Evolutionary conservation across 2,797 vertebrate genomes (phyloP), one percentile per base, ranked within the genome.

Genomic region (Danio aesculapii): DNA sequence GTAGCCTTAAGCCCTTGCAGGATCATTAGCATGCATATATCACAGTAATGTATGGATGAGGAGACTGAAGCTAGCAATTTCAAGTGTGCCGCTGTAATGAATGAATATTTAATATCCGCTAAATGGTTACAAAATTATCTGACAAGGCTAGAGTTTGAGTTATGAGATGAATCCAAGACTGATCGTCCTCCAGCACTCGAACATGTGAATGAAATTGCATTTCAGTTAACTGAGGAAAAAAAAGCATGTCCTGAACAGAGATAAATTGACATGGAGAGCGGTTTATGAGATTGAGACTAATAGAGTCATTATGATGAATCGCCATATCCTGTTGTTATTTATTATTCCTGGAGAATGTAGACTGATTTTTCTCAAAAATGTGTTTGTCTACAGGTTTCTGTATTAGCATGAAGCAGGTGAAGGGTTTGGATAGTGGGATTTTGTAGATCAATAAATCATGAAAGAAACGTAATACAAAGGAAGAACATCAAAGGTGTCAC

Each of bases 401-500:
- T 50, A 41, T 77, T 71, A 64, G 39, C 8, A 46, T 2, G 39
- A 55, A 81, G 75, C 58, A 77, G 83, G 83, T 81, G 77, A 82
- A 81, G 73, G 79, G 79, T 87, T 87, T 75, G 44, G 55, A 84
- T 58, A 49, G 52, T 50, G 6, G 58, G 43, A 86, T 85, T 86
- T 81, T 85, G 81, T 68, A 83, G 84, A 87, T 89, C 86, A 86
- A 90, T 90, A 88, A 89, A 88, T 83, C 86, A 88, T 84, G 87
- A 84, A 82, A 85, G 68, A 87, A 84, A 68, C 86, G 84, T 69
- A 78, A 90, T 80, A 83, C 76, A 88, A 88, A 84, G 82, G 62
- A 72, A 76, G 81, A 87, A 91, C 91, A 92, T 94, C 92, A 92
- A 93, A 77, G 89, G 83, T 88, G 43, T 87, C 86, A 77, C 70